phyloP scores from a whole-genome alignment of 1,140 invertebrate genomes.

The Eufriesea mexicana region DNA sequence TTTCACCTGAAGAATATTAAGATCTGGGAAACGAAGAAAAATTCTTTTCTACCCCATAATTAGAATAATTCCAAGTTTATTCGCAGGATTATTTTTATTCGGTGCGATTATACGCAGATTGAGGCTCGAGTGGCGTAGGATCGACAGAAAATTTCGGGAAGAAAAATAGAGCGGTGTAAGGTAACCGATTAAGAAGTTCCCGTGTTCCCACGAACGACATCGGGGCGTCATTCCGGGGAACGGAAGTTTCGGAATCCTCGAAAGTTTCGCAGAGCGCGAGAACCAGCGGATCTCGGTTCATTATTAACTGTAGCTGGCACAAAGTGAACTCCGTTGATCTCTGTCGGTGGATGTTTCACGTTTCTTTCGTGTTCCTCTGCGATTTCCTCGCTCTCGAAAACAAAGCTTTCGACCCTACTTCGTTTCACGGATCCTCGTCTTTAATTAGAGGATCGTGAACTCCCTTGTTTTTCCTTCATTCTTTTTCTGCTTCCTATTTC shows the following conservation, averaged over 20 bases:
- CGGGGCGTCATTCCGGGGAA: constrained; percentile 1
- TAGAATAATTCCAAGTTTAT: not conserved
- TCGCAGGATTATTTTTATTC: not conserved
- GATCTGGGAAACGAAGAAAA: no score
- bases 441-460: not conserved
- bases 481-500: not conserved
- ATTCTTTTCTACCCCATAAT: no score
- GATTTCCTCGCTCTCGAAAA: not conserved
- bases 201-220: constrained; percentile 19
- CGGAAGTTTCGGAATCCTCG: constrained; percentile 52
- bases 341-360: not conserved
- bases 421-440: not conserved
- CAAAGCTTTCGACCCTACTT: not conserved
- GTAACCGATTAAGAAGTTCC: constrained; percentile 41
- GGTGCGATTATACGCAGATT: no score
- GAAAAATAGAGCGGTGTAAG: not conserved
- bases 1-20: no score
- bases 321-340: constrained; percentile 62
- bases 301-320: constrained; percentile 61
- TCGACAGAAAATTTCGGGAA: not conserved
- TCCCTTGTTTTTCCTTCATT: not conserved
- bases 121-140: no score
- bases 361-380: not conserved
- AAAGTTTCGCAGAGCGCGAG: constrained; percentile 48
- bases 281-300: constrained; percentile 50